A percentile compares a stretch with the other conserved stretches of the same genome.
These are phyloP conservation scores for Thalpophila matura DNA, from an alignment of 2,888 invertebrate genomes.

Conservation along the genomic window DNA sequence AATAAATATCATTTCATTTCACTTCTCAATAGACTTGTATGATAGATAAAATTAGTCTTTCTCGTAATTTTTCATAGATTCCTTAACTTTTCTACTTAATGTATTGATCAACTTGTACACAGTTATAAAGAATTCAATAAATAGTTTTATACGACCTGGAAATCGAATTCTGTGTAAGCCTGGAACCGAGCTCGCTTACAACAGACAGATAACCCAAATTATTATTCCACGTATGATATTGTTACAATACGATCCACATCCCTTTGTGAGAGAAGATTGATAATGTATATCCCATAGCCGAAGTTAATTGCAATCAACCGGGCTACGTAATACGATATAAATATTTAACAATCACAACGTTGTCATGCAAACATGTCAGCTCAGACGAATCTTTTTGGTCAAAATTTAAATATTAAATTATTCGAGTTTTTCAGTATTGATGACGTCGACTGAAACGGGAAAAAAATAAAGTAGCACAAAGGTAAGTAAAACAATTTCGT, in stretches of 20 bases:
- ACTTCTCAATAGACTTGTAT: too few species aligned
- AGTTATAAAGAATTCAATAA: too few species aligned
- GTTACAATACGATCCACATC: conserved; percentile 46
- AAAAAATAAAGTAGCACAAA: conserved; percentile 17
- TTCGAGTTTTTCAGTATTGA: conserved; percentile 48
- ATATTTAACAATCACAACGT: conserved; percentile 67
- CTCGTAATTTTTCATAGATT: too few species aligned
- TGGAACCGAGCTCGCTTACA: conserved; percentile 1
- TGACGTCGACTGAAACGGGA: conserved; percentile 23
- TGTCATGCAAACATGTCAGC: conserved; percentile 44
- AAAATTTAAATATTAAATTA: conserved; percentile 64
- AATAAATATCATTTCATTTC: too few species aligned
- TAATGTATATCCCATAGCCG: conserved; percentile 52
- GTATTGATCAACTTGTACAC: too few species aligned
- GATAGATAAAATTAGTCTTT: too few species aligned
- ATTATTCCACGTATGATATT: conserved; percentile 44
- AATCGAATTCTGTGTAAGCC: background rate
- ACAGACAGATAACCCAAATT: conserved; percentile 9
- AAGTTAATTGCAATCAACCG: conserved; percentile 70
- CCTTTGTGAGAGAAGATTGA: conserved; percentile 63
- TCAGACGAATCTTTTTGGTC: conserved; percentile 54
- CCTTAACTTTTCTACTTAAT: too few species aligned
- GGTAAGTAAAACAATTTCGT: conserved; percentile 23
- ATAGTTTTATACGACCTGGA: too few species aligned
- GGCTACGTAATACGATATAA: conserved; percentile 66